Evolutionary conservation across 2,113 vertebrate species (phyloP), one percentile per base, ranked within the genome.

Genomic region (Tupaia tana): DNA sequence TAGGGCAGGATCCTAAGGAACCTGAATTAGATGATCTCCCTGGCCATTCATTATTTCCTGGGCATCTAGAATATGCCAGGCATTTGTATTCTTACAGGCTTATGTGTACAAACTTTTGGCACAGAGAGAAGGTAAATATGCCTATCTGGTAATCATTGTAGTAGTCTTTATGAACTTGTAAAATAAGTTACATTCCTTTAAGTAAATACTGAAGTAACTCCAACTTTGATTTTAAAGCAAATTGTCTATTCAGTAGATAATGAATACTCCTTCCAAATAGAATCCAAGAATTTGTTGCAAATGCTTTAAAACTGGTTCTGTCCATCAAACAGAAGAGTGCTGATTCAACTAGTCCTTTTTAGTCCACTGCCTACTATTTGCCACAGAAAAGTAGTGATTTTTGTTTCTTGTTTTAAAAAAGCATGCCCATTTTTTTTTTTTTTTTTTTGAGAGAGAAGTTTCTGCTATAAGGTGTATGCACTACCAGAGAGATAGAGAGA

Each of bases 221-320:
- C 54, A 75, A 24, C 71, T 83, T 92, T 93, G 18, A 81, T 85
- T 90, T 94, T 78, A 86, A 92, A 87, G 16, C 7, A 80, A 84
- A 83, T 83, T 89, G 91, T 74, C 54, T 8, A 19, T 78, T 86
- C 74, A 24, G 52, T 58, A 95, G 85, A 70, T 83, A 61, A 89
- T 27, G 29, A 15, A 20, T 61, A 87, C 25, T 80, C 75, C 71
- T 91, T 89, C 71, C 77, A 78, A 87, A 1, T 64, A 67, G 56
- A 93, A 95, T 69, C 19, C 2, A 86, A 27, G 54, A 71, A 77
- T 63, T 93, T 18, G 81, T 52, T 59, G n/a, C 34, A 43, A 94
- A 87, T 63, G 56, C 43, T 90, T 75, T 88, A 90, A 88, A 90
- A 73, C 29, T 14, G 66, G 20, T 75, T 88, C 20, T 95, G 24